Conservation (phyloP, 2,888 invertebrate genomes). For the Linyphia triangularis region DNA sequence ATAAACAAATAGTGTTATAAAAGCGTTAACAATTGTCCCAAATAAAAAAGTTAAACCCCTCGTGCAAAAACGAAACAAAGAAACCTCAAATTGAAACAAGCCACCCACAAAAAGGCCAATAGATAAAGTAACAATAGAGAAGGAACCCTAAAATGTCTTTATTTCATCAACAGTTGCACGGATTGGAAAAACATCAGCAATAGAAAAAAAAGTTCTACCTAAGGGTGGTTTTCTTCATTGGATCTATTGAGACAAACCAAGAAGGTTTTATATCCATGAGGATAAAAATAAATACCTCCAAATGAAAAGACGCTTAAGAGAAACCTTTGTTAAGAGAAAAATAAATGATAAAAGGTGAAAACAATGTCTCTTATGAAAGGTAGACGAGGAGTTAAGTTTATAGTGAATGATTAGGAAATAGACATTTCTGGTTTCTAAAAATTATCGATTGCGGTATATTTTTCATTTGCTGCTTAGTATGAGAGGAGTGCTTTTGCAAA, state of each 20-base stretch:
- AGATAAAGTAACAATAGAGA: slow-evolving; percentile 15
- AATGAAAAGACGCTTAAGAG: not conserved
- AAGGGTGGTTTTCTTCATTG: not conserved
- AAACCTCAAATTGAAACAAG: slow-evolving; percentile 10
- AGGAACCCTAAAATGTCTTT: slow-evolving; percentile 1
- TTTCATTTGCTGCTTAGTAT: no score
- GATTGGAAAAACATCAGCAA: not conserved
- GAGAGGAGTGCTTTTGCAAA: no score
- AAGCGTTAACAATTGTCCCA: no score
- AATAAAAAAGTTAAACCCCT: not conserved
- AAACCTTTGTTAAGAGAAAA: not conserved
- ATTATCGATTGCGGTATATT: no score
- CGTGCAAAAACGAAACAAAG: not conserved
- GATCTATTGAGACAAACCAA: not conserved
- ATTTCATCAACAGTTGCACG: slow-evolving; percentile 14
- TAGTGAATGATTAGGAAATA: no score
- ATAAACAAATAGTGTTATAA: not conserved
- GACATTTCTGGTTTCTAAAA: no score
- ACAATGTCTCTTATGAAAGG: no score
- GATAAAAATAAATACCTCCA: not conserved
- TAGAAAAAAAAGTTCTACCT: not conserved
- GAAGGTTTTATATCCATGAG: not conserved
- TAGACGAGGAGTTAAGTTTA: no score
- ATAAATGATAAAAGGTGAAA: not conserved
- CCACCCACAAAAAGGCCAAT: slow-evolving; percentile 13